Evolutionary conservation across 2,888 invertebrate genomes (phyloP), one percentile per base, ranked within the genome.

Genomic region (Dimorphilus gyrociliatus): DNA sequence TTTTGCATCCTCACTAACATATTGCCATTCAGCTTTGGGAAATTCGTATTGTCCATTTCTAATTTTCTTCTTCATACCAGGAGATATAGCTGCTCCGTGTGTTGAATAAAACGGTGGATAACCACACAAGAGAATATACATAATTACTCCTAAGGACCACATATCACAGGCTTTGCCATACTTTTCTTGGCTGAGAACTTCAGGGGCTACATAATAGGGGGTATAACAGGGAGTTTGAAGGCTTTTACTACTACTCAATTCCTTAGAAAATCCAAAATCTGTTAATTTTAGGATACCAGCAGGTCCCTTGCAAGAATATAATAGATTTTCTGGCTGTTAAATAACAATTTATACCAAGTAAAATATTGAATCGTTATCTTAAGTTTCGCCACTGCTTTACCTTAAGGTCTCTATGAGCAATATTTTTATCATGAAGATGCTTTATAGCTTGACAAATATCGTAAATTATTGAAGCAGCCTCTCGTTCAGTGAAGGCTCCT

Each of bases 81-180:
- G 94, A 1, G 90, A 92, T 60, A 97, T 94, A 21, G 94, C 88
- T 30, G 86, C 70, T 0, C 94, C 97, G 51, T 90, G 85, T 63
- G 88, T 86, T 53, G 90, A 90, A 65, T 92, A 97, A 67, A 97
- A 97, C 1, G 97, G 97, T 6, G 97, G 97, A 64, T 90, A 97
- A 0, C 97, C 97, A 60, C 94, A 94, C 37, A 97, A 78, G 69
- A 97, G 67, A 51, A 97, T 97, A 63, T 97, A 97, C 86, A 92
- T 94, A 39, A 97, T 94, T 17, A 97, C 94, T 15, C 94, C 94
- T 35, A 97, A 67, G 0, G 92, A 90, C 94, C 97, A 97, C 55
- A 97, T 79, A 69, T 97, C 97, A 68, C 97, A 97, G 44, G 88
- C 88, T 42, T 88, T 92, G 67, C 94, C 94, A 59, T 94, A 97